Percentiles rank a stretch among this genome's conserved stretches.
These are phyloP conservation scores for Cyanoderma ruficeps DNA, from an alignment of 2,113 vertebrate genomes.

Conservation along the genomic window DNA sequence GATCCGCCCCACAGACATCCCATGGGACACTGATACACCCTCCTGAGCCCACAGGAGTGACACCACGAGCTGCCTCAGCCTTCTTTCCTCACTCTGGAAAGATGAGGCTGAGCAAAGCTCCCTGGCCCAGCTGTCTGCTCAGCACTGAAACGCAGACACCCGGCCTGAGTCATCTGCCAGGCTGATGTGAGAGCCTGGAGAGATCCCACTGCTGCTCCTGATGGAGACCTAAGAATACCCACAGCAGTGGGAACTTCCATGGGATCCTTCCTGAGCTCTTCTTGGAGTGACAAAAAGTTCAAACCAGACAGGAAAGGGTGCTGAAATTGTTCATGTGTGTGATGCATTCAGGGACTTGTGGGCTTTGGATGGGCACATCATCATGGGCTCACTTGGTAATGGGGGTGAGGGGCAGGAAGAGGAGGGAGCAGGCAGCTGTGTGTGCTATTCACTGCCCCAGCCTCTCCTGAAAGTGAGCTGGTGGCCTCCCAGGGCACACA, in stretches of 20 bases:
- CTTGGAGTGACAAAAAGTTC: neutral
- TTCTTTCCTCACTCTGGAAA: neutral
- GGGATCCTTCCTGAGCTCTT: neutral
- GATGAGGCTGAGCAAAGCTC: neutral
- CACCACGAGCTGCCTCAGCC: neutral
- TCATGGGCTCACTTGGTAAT: neutral
- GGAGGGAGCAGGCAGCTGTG: neutral
- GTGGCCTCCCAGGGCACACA: accelerated
- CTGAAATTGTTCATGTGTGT: neutral
- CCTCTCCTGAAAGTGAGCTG: neutral
- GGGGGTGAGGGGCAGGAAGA: neutral
- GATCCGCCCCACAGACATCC: neutral
- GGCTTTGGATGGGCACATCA: neutral
- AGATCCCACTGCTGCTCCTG: neutral
- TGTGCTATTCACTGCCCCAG: neutral
- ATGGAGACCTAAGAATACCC: neutral
- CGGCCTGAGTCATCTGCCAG: neutral
- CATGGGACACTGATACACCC: neutral
- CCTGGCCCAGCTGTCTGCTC: neutral
- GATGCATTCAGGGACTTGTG: neutral
- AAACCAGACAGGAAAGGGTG: neutral
- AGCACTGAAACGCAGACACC: neutral
- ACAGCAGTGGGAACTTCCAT: neutral
- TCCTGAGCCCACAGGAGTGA: neutral
- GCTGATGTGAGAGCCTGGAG: slow-evolving; percentile 10